Conservation (phyloP, 2,888 invertebrate species). For the Drosophila recens region DNA sequence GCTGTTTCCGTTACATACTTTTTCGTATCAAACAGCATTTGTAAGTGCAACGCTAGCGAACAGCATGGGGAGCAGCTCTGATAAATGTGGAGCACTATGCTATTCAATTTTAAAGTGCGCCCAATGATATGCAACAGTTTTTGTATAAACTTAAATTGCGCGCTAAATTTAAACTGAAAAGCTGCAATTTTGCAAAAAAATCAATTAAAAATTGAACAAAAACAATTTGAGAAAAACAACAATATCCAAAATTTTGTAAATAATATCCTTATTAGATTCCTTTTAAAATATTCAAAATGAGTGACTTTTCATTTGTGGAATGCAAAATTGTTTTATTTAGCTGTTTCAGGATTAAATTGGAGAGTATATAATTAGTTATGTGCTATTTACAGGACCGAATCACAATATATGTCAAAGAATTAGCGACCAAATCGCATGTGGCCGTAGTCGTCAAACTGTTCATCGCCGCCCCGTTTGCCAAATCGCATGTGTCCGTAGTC, state of each 20-base stretch:
- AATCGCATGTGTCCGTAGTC: constrained; percentile 91
- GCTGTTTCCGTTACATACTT: not conserved
- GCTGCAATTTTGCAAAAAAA: too few relatives aligned
- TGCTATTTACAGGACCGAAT: constrained; percentile 45
- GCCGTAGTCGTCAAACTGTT: constrained; percentile 91
- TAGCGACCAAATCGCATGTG: constrained; percentile 89
- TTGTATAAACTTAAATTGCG: too few relatives aligned
- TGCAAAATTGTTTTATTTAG: constrained; percentile 43
- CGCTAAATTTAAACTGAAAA: too few relatives aligned
- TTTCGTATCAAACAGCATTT: constrained; percentile 11
- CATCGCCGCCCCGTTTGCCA: constrained; percentile 87
- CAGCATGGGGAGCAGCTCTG: not conserved
- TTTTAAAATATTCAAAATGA: not conserved
- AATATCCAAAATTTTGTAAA: too few relatives aligned
- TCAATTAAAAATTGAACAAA: too few relatives aligned
- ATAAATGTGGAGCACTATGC: not conserved
- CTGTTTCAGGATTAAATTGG: constrained; percentile 14
- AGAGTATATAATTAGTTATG: constrained; percentile 1
- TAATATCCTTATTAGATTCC: not conserved
- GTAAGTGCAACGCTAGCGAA: not conserved
- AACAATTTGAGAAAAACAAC: too few relatives aligned
- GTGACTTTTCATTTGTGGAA: constrained; percentile 24
- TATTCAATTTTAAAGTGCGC: not conserved
- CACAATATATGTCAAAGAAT: not conserved
- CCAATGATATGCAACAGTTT: not conserved